Evolutionary conservation across 2,888 invertebrate species (phyloP), one percentile per base, ranked within the genome.

Genomic region (Caenorhabditis zanzibari): DNA sequence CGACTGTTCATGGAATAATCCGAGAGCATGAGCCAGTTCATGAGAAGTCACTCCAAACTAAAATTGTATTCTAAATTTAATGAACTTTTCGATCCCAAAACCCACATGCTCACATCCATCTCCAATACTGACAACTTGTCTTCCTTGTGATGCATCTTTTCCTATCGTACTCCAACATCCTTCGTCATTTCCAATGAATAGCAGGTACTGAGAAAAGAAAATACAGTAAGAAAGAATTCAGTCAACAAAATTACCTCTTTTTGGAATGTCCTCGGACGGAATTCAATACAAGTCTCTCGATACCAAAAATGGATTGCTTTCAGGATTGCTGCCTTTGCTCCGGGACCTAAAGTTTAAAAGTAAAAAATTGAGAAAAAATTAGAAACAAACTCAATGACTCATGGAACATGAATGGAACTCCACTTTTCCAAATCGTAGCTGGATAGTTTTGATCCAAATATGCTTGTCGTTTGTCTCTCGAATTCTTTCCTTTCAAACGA

Each of bases 131-230:
- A 89, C 82, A 41, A 86, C 84, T 52, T 89, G 89, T 79, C 80
- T 84, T 6, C 85, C 84, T 38, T 81, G 80, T 16, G 80, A 71
- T 24, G 75, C 63, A 68, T 87, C 89, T 69, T 80, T 84, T 12
- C 89, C 89, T 2, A 89, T 88, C 1, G 88, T 87, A 75, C 88
- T 88, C 88, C 88, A 89, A 54, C 89, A 89, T 38, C 89, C 89
- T n/a, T 88, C 86, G 47, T 88, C 88, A 56, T 87, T 86, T 32
- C 87, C 87, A 12, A 87, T 59, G 71, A 85, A 87, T 12, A 77
- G 59, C 12, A 86, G 74, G 63, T 82, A 86, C 73, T 82, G 69
- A 72, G 68, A 56, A 58, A 59, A n/a, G n/a, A 47, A 74, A 14
- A 44, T 12, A 49, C 24, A 72, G 68, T 41, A 59, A n/a, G 10